Base-by-base conservation (phyloP, 2,888 invertebrate genomes). In the Eudemis profundana region DNA sequence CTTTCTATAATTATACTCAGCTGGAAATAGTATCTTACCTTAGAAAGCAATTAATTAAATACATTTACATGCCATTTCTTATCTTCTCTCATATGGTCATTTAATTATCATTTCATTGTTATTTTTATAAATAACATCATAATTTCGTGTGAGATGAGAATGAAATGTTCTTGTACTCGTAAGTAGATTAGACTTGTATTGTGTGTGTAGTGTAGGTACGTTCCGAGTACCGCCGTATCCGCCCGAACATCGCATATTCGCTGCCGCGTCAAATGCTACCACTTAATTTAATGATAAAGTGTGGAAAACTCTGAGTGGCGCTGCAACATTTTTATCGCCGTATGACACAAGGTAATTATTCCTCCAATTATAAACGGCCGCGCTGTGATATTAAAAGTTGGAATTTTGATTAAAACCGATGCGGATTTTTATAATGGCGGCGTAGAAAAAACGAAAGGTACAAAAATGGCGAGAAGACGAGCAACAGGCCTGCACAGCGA, bases 361-460 rank as follows among this genome's bases (percentile, higher is more conserved):
- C 78, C 73, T 83, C 79, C 87, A 87, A 87, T 88, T 86, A 87
- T 83, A 84, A 84, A 74, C 76, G 76, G 79, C 78, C 75, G 75
- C 81, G 76, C 75, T 74, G 82, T 83, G 83, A 85, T 87, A 87
- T 87, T 87, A 85, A 85, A 84, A 83, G 78, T 78, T 79, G 86
- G 86, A 86, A 87, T 89, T 89, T 88, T 86, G 86, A 89, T 90
- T 87, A 90, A 88, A 90, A 84, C 78, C 83, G 82, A 85, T 83
- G 85, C 77, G 80, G 81, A 89, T 88, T 89, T 87, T 89, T 87
- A 87, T 85, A 87, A 84, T 82, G 81, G 83, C 83, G 72, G 74
- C 74, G 78, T 76, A 83, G 81, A 85, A 86, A 89, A 89, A 88
- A 85, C 72, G 78, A 87, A 85, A 81, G 74, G 71, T 78, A 83